Evolutionary conservation across 2,888 invertebrate species (phyloP).

Genomic region (Pristionchus mayeri): DNA sequence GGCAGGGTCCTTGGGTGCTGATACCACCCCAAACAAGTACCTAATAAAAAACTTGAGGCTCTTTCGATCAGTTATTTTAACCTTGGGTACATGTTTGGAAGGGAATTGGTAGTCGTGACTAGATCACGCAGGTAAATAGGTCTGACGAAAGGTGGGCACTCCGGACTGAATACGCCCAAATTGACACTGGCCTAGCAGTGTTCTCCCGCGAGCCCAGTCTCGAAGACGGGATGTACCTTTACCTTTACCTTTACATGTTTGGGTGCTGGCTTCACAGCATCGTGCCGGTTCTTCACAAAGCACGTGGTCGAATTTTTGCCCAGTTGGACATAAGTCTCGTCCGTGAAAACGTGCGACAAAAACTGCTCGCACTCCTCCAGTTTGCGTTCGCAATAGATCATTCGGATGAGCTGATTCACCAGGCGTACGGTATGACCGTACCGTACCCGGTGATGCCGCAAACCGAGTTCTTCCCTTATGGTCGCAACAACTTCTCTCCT

Average conservation of each 20-base stretch:
- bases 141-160: too few relatives aligned
- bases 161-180: too few relatives aligned
- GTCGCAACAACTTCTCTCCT: too few relatives aligned
- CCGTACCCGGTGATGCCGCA: not conserved
- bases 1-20: not conserved
- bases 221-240: too few relatives aligned
- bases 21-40: not conserved
- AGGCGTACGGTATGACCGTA: not conserved
- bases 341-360: not conserved
- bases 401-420: not conserved
- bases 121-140: too few relatives aligned
- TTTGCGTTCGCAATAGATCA: not conserved
- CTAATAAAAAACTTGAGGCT: not conserved
- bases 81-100: too few relatives aligned
- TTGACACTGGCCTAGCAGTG: too few relatives aligned
- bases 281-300: not conserved
- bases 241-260: too few relatives aligned
- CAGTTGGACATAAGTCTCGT: not conserved
- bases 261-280: not conserved
- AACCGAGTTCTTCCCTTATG: too few relatives aligned
- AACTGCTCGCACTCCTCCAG: not conserved
- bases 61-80: not conserved
- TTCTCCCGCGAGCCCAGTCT: too few relatives aligned
- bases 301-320: too few relatives aligned
- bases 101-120: too few relatives aligned